Conservation (phyloP, 2,113 vertebrate genomes). For the Leucopsar rothschildi region DNA sequence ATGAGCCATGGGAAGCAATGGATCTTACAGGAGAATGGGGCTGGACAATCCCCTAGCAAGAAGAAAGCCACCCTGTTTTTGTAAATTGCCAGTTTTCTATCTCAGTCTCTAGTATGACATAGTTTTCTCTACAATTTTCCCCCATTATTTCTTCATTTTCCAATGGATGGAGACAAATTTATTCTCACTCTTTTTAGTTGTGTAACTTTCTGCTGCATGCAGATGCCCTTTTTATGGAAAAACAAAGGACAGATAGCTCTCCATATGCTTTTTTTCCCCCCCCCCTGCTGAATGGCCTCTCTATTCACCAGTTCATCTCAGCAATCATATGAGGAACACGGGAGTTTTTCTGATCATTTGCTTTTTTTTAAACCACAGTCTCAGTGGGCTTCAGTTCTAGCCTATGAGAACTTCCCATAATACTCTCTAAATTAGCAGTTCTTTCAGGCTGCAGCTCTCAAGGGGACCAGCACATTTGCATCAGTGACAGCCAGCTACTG, state of each 20-base stretch:
- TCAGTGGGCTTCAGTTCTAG: neutral
- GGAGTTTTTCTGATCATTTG: neutral
- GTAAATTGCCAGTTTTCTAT: neutral
- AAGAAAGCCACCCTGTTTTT: neutral
- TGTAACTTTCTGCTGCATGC: neutral
- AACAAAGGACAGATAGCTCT: neutral
- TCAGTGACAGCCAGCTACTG: neutral
- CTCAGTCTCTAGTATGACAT: neutral
- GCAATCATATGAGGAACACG: neutral
- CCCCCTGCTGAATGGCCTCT: neutral
- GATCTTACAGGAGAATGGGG: neutral
- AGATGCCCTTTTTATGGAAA: neutral
- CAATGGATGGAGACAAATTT: neutral
- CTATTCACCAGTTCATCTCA: neutral
- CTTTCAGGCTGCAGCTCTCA: neutral
- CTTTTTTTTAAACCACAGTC: neutral
- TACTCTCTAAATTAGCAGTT: neutral
- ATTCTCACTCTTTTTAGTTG: neutral
- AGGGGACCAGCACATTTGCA: neutral
- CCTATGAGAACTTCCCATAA: neutral
- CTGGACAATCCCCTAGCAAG: neutral
- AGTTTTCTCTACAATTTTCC: neutral
- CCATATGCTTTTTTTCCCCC: too few relatives aligned
- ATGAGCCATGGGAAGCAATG: neutral
- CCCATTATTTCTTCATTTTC: neutral